Evolutionary conservation across 2,888 invertebrate species (phyloP).

Genomic region (Phengaris alcon): DNA sequence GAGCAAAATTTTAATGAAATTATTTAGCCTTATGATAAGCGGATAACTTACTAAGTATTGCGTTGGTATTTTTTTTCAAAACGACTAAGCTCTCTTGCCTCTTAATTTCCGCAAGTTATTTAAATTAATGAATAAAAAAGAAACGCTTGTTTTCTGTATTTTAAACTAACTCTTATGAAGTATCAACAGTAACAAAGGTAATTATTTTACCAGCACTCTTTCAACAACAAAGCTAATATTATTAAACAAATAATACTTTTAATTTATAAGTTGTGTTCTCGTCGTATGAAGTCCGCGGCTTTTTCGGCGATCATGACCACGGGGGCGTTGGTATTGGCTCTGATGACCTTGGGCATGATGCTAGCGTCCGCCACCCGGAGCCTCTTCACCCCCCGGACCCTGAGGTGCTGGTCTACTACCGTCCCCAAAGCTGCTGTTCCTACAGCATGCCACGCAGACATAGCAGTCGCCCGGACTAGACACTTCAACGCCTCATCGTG

Average conservation of each 20-base stretch:
- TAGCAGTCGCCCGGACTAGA: slow-evolving; percentile 50
- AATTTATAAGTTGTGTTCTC: not conserved
- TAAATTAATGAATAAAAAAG: not conserved
- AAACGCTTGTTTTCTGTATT: not conserved
- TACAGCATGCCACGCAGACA: slow-evolving; percentile 66
- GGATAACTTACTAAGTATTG: too few relatives aligned
- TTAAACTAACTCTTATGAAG: not conserved
- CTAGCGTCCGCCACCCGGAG: slow-evolving; percentile 66
- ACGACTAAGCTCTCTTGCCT: too few relatives aligned
- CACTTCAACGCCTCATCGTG: slow-evolving; percentile 67
- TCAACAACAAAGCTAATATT: not conserved
- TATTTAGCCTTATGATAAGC: too few relatives aligned
- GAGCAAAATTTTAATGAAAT: too few relatives aligned
- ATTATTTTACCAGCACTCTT: not conserved
- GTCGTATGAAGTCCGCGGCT: slow-evolving; percentile 59
- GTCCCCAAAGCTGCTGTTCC: slow-evolving; percentile 63
- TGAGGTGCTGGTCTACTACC: slow-evolving; percentile 53
- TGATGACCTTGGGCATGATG: slow-evolving; percentile 56
- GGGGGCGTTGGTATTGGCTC: slow-evolving; percentile 67
- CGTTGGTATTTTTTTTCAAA: too few relatives aligned
- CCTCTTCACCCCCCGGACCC: slow-evolving; percentile 49
- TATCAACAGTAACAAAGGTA: not conserved
- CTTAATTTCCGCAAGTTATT: not conserved
- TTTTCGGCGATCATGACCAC: slow-evolving; percentile 67
- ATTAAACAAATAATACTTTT: not conserved